A percentile compares a stretch with the other conserved stretches of the same genome.
Conservation (phyloP, 2,888 invertebrate genomes). For the Cenopis cana region DNA sequence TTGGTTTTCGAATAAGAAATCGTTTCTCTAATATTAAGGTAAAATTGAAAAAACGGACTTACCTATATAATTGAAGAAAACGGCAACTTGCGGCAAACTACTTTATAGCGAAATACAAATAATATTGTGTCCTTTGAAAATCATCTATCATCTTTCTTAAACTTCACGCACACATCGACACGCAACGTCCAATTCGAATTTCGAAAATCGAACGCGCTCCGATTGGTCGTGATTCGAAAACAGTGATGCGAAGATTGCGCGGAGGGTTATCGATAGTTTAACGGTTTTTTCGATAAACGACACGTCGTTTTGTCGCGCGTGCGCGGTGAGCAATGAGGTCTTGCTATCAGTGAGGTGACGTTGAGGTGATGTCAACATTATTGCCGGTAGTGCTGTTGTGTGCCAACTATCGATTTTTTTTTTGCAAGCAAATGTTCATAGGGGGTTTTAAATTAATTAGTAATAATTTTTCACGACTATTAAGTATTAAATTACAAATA, state of each 20-base stretch:
- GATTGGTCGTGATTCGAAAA: constrained; percentile 47
- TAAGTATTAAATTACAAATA: too few species aligned
- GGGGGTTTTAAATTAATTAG: too few species aligned
- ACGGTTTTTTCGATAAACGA: constrained; percentile 37
- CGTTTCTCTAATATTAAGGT: not conserved
- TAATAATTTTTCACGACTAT: too few species aligned
- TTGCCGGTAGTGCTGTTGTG: constrained; percentile 48
- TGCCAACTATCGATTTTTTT: constrained; percentile 27
- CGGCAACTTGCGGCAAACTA: constrained; percentile 50
- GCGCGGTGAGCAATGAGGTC: constrained; percentile 56
- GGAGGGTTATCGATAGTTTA: constrained; percentile 50
- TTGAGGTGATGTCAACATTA: constrained; percentile 57
- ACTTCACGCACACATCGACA: constrained; percentile 50
- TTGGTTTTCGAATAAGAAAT: not conserved
- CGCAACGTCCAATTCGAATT: constrained; percentile 41
- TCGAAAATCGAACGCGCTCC: constrained; percentile 44
- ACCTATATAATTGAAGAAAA: constrained; percentile 17
- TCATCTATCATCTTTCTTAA: constrained; percentile 63
- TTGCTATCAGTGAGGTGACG: constrained; percentile 55
- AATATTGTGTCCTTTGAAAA: constrained; percentile 61
- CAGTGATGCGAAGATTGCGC: constrained; percentile 51
- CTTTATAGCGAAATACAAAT: constrained; percentile 70
- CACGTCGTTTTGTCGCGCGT: constrained; percentile 56
- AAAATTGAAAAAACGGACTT: not conserved
- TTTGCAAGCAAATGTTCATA: constrained; percentile 1